These are phyloP conservation scores for Cryptops parisi DNA, from an alignment of 2,888 invertebrate genomes.

Conservation along the genomic window DNA sequence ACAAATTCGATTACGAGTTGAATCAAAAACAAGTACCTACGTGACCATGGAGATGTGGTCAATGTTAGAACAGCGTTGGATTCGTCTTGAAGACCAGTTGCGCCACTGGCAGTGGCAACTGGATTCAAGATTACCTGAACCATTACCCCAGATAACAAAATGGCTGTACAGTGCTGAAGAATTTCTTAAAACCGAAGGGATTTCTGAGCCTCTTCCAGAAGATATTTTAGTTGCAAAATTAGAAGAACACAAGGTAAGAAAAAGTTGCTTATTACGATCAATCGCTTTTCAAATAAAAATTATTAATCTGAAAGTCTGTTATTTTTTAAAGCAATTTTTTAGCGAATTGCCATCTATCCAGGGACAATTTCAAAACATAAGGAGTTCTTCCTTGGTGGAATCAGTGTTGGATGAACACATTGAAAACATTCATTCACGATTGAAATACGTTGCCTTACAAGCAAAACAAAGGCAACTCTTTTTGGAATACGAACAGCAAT, in stretches of 20 bases:
- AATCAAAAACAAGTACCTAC: slow-evolving; percentile 63
- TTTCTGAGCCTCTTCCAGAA: slow-evolving; percentile 71
- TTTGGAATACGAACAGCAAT: slow-evolving; percentile 29
- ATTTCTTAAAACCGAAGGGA: slow-evolving; percentile 61
- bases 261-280: too few species aligned
- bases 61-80: slow-evolving; percentile 65
- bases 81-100: slow-evolving; percentile 57
- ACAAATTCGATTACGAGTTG: slow-evolving; percentile 61
- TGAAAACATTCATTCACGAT: slow-evolving; percentile 60
- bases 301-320: not conserved
- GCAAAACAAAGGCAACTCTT: slow-evolving; percentile 51
- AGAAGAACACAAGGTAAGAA: slow-evolving; percentile 56
- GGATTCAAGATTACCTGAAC: slow-evolving; percentile 70
- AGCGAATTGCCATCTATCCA: slow-evolving; percentile 60
- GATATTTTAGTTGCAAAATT: slow-evolving; percentile 67
- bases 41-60: slow-evolving; percentile 76
- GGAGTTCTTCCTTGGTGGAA: slow-evolving; percentile 49
- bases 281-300: too few species aligned
- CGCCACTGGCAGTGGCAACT: slow-evolving; percentile 77
- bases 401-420: slow-evolving; percentile 65
- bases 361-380: slow-evolving; percentile 60
- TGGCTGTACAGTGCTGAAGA: slow-evolving; percentile 83
- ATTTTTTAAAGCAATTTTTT: slow-evolving; percentile 50
- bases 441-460: slow-evolving; percentile 55
- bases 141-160: slow-evolving; percentile 69